A percentile compares a stretch with the other conserved stretches of the same genome.
Evolutionary conservation across 2,888 invertebrate species (phyloP).

Genomic region (Patella caerulea): DNA sequence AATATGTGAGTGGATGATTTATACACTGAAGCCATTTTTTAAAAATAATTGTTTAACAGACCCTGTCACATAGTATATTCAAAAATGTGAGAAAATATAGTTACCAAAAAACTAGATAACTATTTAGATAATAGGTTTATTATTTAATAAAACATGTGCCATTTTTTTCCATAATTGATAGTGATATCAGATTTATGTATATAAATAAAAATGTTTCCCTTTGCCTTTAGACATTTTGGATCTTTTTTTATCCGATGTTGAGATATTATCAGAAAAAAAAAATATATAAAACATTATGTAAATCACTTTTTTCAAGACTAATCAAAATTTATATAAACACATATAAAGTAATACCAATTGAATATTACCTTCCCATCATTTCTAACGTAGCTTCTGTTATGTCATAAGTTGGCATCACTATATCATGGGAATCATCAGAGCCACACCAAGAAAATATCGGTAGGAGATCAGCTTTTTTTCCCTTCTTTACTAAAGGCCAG

Average conservation of each 20-base stretch:
- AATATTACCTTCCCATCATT: conserved; percentile 85
- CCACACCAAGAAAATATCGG: conserved; percentile 98
- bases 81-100: too few species aligned
- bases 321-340: not conserved
- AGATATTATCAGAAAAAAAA: too few species aligned
- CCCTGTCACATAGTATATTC: too few species aligned
- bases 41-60: too few species aligned
- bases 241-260: too few species aligned
- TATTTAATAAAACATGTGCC: too few species aligned
- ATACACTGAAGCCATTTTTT: too few species aligned
- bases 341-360: not conserved
- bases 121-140: too few species aligned
- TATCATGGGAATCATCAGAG: conserved; percentile 86
- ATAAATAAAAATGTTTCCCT: not conserved
- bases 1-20: too few species aligned
- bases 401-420: conserved; percentile 95
- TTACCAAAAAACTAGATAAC: too few species aligned
- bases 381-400: conserved; percentile 92
- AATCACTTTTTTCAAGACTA: not conserved
- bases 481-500: conserved; percentile 82
- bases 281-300: not conserved
- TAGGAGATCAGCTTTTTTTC: conserved; percentile 73
- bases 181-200: not conserved
- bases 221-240: too few species aligned
- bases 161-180: too few species aligned